These are phyloP conservation scores for Drosophila setifemur DNA, from an alignment of 1,140 invertebrate species.

Conservation along the genomic window DNA sequence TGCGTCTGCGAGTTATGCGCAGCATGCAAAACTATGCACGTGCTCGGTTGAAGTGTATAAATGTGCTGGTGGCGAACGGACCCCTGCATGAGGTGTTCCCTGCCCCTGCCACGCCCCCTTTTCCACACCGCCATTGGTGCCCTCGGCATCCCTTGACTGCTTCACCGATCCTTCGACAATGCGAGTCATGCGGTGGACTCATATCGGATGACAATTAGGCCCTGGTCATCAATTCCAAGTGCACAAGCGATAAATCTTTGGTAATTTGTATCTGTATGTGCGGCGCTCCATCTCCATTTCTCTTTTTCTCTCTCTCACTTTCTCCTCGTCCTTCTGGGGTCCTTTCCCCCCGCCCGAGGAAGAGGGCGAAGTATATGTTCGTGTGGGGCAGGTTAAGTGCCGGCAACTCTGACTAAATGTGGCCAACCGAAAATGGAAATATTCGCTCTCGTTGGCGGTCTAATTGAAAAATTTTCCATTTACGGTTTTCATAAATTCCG, in stretches of 20 bases:
- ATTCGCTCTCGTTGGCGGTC: conserved; percentile 49
- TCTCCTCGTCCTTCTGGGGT: neutral
- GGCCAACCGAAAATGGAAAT: conserved; percentile 46
- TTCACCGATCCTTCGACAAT: conserved; percentile 60
- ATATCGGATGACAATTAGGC: conserved; percentile 81
- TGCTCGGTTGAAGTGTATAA: conserved; percentile 76
- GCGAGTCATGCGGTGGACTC: conserved; percentile 78
- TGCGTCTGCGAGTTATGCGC: conserved; percentile 66
- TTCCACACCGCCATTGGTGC: conserved; percentile 13
- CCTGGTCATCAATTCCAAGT: conserved; percentile 80
- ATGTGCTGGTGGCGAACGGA: conserved; percentile 59
- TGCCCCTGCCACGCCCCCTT: conserved; percentile 19
- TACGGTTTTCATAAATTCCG: conserved; percentile 10
- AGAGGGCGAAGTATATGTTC: neutral
- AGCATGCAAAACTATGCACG: conserved; percentile 79
- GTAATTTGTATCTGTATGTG: conserved; percentile 68
- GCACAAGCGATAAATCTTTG: conserved; percentile 79
- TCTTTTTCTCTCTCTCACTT: neutral
- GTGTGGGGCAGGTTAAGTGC: conserved; percentile 49
- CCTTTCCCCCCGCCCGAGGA: too few relatives aligned
- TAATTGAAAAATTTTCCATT: conserved; percentile 56
- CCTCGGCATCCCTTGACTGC: conserved; percentile 24
- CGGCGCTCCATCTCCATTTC: conserved; percentile 10
- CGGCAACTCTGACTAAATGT: conserved; percentile 51
- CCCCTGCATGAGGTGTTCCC: conserved; percentile 47